Base-by-base conservation (phyloP, 2,797 vertebrate genomes). In the Platyrinchus mystaceus region DNA sequence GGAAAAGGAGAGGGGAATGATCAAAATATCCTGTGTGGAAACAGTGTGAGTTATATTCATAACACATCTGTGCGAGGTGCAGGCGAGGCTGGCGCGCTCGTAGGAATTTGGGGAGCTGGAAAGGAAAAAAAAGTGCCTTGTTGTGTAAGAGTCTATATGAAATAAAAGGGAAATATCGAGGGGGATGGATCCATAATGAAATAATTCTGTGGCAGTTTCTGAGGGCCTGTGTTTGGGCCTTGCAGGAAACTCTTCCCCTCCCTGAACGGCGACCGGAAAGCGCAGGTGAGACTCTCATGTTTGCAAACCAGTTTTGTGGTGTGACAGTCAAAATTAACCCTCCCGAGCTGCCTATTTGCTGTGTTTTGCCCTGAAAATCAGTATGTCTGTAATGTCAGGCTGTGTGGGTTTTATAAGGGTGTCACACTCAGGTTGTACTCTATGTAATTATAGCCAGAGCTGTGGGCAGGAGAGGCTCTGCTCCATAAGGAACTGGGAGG, bases 21-120 rank as follows among this genome's bases (percentile, higher is more conserved):
- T 93, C 20, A 71, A 82, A 93, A 94, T 96, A 80, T 83, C 79
- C 78, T 84, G 70, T 75, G 59, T 89, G 92, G 96, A 96, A 96
- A 96, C 81, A 85, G n/a, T 44, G 27, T 5, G 83, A 97, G 97
- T 97, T 98, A 97, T 97, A 95, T 97, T 97, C 90, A 93, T 97
- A 96, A 93, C 89, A 90, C 95, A 96, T 95, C 97, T 97, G 93
- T 95, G 95, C 73, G 78, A 95, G 95, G 87, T 92, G 92, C 95
- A 96, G 91, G 47, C 47, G 10, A 91, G 86, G 75, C 66, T 95
- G 88, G 89, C 80, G 82, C 41, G 9, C 90, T 69, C 12, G 15
- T 70, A 87, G 96, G 95, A 97, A 97, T 98, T 95, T 60, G 59
- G 68, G 68, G 87, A 96, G 81, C 56, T 96, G 96, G 91, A 93